phyloP scores from a whole-genome alignment of 2,888 invertebrate genomes.

The Polydrusus cervinus region DNA sequence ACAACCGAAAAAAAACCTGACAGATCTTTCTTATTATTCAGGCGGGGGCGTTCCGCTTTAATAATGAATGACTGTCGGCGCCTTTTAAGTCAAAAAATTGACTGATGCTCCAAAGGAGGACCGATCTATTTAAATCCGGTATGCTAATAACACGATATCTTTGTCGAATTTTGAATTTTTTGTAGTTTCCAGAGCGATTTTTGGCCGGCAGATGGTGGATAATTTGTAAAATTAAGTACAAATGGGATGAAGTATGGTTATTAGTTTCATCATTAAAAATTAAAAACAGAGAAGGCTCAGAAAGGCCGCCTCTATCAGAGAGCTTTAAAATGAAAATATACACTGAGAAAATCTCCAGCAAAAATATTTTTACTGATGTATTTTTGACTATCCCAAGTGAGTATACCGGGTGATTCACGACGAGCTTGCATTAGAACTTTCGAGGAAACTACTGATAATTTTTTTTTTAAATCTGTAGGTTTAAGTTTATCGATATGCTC shows the following conservation, averaged over 20 bases:
- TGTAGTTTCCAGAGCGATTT: background rate
- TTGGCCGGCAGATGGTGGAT: slow-evolving; percentile 33
- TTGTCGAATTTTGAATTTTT: slow-evolving; percentile 32
- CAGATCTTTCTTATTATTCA: slow-evolving; percentile 39
- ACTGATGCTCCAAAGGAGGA: slow-evolving; percentile 41
- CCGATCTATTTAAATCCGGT: slow-evolving; percentile 53
- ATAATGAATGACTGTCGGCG: slow-evolving; percentile 49
- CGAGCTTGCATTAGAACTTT: too few relatives aligned
- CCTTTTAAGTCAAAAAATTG: slow-evolving; percentile 47
- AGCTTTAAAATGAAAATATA: too few relatives aligned
- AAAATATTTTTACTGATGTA: too few relatives aligned
- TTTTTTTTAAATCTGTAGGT: too few relatives aligned
- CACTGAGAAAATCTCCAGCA: too few relatives aligned
- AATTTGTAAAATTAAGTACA: slow-evolving; percentile 34
- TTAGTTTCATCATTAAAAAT: background rate
- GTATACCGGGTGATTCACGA: too few relatives aligned
- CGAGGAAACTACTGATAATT: too few relatives aligned
- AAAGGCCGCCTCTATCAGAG: too few relatives aligned
- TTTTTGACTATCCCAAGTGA: too few relatives aligned
- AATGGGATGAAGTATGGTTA: slow-evolving; percentile 12
- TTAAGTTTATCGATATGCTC: too few relatives aligned
- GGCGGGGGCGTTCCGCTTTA: slow-evolving; percentile 51
- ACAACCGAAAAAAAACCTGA: slow-evolving; percentile 21
- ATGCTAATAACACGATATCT: slow-evolving; percentile 46
- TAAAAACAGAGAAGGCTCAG: background rate